These are phyloP conservation scores for Lasioglossum malachurum DNA, from an alignment of 2,888 invertebrate species.

Conservation along the genomic window DNA sequence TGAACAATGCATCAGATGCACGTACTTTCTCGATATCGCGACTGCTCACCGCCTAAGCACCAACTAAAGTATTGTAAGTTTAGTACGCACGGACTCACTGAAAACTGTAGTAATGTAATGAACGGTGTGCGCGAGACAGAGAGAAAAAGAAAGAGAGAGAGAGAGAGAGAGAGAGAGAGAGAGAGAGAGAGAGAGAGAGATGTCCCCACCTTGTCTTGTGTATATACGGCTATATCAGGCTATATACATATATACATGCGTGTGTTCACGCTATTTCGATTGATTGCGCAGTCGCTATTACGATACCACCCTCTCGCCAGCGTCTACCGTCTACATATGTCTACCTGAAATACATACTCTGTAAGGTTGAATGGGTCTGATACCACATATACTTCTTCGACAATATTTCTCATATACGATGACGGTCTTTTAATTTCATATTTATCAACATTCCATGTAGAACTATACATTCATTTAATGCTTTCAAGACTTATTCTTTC, in stretches of 20 bases:
- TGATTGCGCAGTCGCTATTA: slow-evolving; percentile 65
- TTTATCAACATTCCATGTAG: neutral
- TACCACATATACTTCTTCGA: neutral
- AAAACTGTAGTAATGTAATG: slow-evolving; percentile 35
- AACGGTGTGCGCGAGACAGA: slow-evolving; percentile 35
- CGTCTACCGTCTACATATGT: too few relatives aligned
- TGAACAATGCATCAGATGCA: neutral
- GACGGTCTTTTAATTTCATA: neutral
- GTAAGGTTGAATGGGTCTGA: neutral
- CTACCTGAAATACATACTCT: slow-evolving; percentile 1
- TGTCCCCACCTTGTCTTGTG: slow-evolving; percentile 26
- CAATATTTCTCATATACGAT: neutral
- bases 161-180: slow-evolving; percentile 26
- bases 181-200: slow-evolving; percentile 13
- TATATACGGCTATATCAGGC: neutral
- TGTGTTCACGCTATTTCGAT: slow-evolving; percentile 50
- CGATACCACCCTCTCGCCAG: slow-evolving; percentile 38
- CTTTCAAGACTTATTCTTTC: neutral
- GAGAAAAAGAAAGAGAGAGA: neutral
- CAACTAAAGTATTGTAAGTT: slow-evolving; percentile 21
- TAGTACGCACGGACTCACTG: slow-evolving; percentile 43
- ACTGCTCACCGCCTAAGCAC: slow-evolving; percentile 18
- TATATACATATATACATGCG: neutral
- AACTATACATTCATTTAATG: neutral
- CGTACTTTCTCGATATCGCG: slow-evolving; percentile 28